These are phyloP conservation scores for Brachyptera putata DNA, from an alignment of 2,888 invertebrate genomes.

Conservation along the genomic window DNA sequence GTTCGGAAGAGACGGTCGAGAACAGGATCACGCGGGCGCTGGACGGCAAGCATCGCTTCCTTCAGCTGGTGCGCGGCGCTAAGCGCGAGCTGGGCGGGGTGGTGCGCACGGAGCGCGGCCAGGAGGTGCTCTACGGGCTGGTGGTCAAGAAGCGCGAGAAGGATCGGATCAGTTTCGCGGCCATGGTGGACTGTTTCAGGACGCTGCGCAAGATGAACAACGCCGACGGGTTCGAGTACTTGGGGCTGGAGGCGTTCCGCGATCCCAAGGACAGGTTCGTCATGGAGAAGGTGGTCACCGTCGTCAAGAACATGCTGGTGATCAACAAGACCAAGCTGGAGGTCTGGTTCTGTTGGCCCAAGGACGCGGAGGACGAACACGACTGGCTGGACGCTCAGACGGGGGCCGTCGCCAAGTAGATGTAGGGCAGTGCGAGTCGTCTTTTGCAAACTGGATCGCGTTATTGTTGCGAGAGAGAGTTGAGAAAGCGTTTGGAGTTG, in stretches of 20 bases:
- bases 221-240: not conserved
- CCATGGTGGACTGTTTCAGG: not conserved
- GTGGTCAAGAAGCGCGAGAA: not conserved
- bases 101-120: not conserved
- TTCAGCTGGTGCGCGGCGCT: not conserved
- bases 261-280: not conserved
- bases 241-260: slow-evolving; percentile 9
- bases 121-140: not conserved
- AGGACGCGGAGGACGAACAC: not conserved
- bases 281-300: not conserved
- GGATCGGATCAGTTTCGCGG: not conserved
- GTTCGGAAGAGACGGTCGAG: not conserved
- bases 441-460: too few species aligned
- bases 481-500: too few species aligned
- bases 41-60: not conserved
- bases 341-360: not conserved
- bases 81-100: not conserved
- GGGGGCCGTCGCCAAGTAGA: too few species aligned
- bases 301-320: not conserved
- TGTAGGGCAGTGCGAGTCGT: too few species aligned
- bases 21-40: not conserved
- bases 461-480: too few species aligned
- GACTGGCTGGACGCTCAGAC: too few species aligned
- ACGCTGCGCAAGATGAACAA: not conserved
- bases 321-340: not conserved